A percentile compares a stretch with the other conserved stretches of the same genome.
These are phyloP conservation scores for Poecilia picta DNA, from an alignment of 2,797 vertebrate genomes.

Conservation along the genomic window DNA sequence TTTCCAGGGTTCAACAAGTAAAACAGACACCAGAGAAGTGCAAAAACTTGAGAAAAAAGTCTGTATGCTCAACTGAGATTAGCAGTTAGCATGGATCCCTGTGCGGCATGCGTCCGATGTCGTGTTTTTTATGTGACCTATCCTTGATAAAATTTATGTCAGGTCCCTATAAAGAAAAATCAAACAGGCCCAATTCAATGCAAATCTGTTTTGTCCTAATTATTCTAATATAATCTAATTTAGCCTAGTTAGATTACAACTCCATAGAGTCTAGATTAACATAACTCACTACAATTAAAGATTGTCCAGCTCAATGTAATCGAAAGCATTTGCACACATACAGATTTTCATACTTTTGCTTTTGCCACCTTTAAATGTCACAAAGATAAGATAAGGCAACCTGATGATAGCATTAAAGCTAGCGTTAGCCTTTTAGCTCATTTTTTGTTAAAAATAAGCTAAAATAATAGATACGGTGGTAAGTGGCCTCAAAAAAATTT, in stretches of 20 bases:
- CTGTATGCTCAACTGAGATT: neutral
- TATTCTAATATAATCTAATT: neutral
- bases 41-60: neutral
- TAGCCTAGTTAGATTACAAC: neutral
- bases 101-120: neutral
- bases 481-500: neutral
- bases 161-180: neutral
- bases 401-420: too few species aligned
- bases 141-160: neutral
- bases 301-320: neutral
- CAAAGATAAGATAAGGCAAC: neutral
- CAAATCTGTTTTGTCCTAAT: neutral
- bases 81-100: neutral
- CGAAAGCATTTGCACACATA: neutral
- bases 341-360: neutral
- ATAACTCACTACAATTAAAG: neutral
- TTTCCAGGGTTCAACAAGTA: neutral
- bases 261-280: neutral
- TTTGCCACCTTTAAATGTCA: neutral
- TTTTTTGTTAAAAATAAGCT: too few species aligned
- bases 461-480: neutral
- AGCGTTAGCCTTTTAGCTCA: too few species aligned
- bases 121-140: neutral
- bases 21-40: neutral
- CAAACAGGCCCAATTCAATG: neutral